Percentiles rank a stretch among this genome's conserved stretches.
Conservation (phyloP, 2,113 vertebrate genomes). For the Nyctibius bracteatus region DNA sequence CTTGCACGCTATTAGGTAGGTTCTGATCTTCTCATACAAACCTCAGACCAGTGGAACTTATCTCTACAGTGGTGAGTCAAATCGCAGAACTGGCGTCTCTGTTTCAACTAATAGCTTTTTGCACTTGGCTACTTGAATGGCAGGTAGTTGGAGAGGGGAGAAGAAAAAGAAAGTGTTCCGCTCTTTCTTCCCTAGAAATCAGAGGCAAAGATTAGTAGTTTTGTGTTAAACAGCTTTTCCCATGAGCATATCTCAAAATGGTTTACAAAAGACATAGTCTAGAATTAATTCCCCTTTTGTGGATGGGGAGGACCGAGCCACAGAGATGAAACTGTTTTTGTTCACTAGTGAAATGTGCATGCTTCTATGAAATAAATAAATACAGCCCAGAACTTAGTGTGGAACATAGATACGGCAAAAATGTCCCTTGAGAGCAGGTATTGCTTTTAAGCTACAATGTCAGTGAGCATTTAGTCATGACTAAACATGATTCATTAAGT, state of each 20-base stretch:
- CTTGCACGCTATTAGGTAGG: neutral
- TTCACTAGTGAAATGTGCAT: neutral
- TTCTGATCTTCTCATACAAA: neutral
- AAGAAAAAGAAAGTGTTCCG: neutral
- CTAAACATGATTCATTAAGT: conserved; percentile 4
- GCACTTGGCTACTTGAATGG: neutral
- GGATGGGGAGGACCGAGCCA: neutral
- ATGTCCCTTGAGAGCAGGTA: neutral
- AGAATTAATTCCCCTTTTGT: neutral
- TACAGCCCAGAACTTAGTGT: neutral
- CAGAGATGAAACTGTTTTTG: neutral
- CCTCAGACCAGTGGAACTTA: neutral
- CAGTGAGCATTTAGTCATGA: neutral
- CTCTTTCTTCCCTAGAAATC: neutral
- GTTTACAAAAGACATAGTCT: neutral
- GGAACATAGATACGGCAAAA: neutral
- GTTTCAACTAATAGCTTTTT: neutral
- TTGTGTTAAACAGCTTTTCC: neutral
- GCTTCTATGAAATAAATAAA: conserved; percentile 1
- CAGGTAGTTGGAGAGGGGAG: neutral
- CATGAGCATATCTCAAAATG: neutral
- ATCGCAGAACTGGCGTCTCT: neutral
- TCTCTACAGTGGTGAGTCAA: neutral
- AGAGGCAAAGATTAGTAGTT: neutral
- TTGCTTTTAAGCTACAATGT: neutral